phyloP scores from a whole-genome alignment of 53 echinoderm and acorn worm genomes.

The Actinopyga echinites region DNA sequence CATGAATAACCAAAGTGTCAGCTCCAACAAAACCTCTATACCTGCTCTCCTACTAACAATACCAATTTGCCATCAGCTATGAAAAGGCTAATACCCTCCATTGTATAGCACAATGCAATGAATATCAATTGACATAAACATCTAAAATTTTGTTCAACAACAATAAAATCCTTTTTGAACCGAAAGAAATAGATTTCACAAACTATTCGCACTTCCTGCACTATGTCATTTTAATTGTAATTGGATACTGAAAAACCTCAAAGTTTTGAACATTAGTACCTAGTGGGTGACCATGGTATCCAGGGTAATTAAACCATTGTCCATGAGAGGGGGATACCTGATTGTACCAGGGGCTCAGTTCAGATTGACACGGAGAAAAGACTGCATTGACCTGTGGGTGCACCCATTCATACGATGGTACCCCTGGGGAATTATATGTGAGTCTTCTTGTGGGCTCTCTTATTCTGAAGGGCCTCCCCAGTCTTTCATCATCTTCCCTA shows the following conservation, averaged over 20 bases:
- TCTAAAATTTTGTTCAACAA: background rate
- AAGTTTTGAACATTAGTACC: background rate
- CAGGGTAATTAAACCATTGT: background rate
- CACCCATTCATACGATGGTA: background rate
- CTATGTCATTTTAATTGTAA: background rate
- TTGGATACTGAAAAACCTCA: background rate
- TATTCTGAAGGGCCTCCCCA: background rate
- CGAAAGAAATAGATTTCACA: background rate
- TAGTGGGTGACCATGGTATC: background rate
- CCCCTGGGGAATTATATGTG: conserved; percentile 10
- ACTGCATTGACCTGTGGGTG: background rate
- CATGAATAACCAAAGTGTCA: background rate
- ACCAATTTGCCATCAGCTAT: background rate
- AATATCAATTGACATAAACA: background rate
- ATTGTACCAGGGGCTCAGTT: background rate
- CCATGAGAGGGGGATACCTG: background rate
- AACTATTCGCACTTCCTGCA: background rate
- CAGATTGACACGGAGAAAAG: no score
- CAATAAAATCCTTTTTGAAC: background rate
- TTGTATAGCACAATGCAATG: background rate
- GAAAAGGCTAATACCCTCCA: background rate
- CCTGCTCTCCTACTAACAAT: background rate
- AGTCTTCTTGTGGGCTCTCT: conserved; percentile 13
- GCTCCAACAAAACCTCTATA: background rate
- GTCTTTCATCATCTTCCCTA: background rate